A percentile compares a stretch with the other conserved stretches of the same genome.
Conservation (phyloP, 2,113 vertebrate species). For the Chrysochloris asiatica region DNA sequence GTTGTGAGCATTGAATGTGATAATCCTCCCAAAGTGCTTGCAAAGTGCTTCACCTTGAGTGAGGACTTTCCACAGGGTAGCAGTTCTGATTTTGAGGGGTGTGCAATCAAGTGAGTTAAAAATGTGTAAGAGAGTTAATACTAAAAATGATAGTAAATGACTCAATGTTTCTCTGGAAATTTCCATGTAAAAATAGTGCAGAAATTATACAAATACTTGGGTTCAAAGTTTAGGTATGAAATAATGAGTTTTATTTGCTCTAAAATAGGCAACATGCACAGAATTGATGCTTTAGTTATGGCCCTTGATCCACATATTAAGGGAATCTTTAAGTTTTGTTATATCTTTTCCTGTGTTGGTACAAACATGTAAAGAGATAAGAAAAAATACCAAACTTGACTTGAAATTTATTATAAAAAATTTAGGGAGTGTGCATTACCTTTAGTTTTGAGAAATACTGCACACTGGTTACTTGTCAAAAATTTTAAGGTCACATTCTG, state of each 20-base stretch:
- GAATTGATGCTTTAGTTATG: neutral
- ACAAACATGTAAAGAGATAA: neutral
- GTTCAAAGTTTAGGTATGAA: neutral
- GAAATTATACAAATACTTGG: neutral
- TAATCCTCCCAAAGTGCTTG: constrained; percentile 5
- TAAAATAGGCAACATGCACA: neutral
- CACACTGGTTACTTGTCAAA: neutral
- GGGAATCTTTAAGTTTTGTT: neutral
- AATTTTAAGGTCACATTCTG: constrained; percentile 26
- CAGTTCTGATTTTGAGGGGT: neutral
- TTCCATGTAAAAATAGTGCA: neutral
- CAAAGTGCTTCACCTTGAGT: neutral
- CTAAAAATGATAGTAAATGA: neutral
- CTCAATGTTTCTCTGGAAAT: neutral
- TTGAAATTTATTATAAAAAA: neutral
- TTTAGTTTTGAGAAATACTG: constrained; percentile 3
- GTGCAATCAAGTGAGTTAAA: neutral
- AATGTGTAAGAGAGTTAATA: neutral
- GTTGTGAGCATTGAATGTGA: neutral
- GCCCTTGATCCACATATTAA: neutral
- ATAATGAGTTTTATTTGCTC: neutral
- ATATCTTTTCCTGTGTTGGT: neutral
- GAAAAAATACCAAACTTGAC: neutral
- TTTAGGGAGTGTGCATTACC: neutral
- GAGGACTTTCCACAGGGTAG: neutral